A percentile compares a stretch with the other conserved stretches of the same genome.
phyloP scores from a whole-genome alignment of 2,888 invertebrate genomes.

The Mythimna pallens region DNA sequence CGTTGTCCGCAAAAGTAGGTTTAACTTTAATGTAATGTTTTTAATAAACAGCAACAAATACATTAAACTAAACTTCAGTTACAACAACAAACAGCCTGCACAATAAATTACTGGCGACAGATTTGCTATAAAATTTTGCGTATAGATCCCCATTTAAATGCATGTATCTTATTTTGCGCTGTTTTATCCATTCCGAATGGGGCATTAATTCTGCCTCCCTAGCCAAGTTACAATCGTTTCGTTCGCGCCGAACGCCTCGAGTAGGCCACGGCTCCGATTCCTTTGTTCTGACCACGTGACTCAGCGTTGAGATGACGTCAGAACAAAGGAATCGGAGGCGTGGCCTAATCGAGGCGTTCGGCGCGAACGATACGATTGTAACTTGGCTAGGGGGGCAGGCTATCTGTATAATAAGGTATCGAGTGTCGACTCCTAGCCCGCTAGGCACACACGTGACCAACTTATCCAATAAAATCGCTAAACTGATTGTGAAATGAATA shows the following conservation, averaged over 20 bases:
- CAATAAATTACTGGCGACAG: constrained; percentile 34
- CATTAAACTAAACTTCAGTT: constrained; percentile 13
- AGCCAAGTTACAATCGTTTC: no score
- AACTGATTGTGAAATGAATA: constrained; percentile 60
- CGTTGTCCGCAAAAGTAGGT: neutral
- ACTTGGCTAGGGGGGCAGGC: no score
- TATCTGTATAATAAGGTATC: constrained; percentile 55
- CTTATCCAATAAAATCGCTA: constrained; percentile 58
- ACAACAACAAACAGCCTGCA: constrained; percentile 11
- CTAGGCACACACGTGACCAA: constrained; percentile 45
- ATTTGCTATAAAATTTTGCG: constrained; percentile 36
- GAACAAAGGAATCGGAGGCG: no score
- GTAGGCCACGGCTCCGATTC: no score
- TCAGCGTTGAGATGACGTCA: no score
- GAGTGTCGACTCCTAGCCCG: constrained; percentile 25
- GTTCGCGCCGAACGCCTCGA: no score
- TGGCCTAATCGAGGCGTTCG: no score
- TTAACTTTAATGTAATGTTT: constrained; percentile 2
- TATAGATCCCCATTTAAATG: constrained; percentile 49
- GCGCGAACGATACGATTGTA: no score
- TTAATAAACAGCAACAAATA: constrained; percentile 14
- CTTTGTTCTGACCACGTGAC: no score
- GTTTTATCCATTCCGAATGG: constrained; percentile 41
- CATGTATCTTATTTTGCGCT: constrained; percentile 46
- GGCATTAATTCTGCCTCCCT: constrained; percentile 53